A percentile compares a stretch with the other conserved stretches of the same genome.
These are phyloP conservation scores for Taurulus bubalis DNA, from an alignment of 2,113 vertebrate genomes.

Conservation along the genomic window DNA sequence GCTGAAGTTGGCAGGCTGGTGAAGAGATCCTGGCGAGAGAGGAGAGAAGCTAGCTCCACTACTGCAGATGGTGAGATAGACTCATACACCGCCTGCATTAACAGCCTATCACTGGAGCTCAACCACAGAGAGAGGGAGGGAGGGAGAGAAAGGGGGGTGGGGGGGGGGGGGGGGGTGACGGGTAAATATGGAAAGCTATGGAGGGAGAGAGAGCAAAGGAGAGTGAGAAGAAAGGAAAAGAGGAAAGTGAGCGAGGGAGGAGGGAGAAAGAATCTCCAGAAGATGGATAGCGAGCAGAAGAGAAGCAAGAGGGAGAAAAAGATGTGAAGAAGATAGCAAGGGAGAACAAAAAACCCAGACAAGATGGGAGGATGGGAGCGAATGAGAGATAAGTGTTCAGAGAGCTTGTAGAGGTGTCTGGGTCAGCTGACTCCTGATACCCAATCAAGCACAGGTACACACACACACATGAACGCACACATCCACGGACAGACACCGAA, in stretches of 20 bases:
- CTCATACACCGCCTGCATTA: slow-evolving; percentile 93
- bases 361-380: slow-evolving; percentile 20
- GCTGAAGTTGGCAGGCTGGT: slow-evolving; percentile 67
- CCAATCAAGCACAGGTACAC: slow-evolving; percentile 80
- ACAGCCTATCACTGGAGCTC: slow-evolving; percentile 93
- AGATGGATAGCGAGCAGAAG: slow-evolving; percentile 37
- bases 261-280: slow-evolving; percentile 47
- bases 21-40: slow-evolving; percentile 75
- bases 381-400: slow-evolving; percentile 28
- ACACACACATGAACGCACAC: slow-evolving; percentile 2
- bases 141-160: background rate
- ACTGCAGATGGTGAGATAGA: slow-evolving; percentile 92
- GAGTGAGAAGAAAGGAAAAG: slow-evolving; percentile 42
- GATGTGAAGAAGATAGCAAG: slow-evolving; percentile 24
- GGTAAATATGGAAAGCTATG: slow-evolving; percentile 77
- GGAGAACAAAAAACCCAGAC: slow-evolving; percentile 4
- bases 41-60: slow-evolving; percentile 88
- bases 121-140: slow-evolving; percentile 64
- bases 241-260: slow-evolving; percentile 36
- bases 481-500: slow-evolving; percentile 30
- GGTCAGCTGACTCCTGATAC: slow-evolving; percentile 85
- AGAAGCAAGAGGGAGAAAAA: slow-evolving; percentile 30
- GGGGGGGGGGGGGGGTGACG: slow-evolving; percentile 28
- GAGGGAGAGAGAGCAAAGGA: slow-evolving; percentile 67
- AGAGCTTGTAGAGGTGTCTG: slow-evolving; percentile 66